Conservation (phyloP, 1,140 invertebrate genomes). For the Lordiphosa collinella region DNA sequence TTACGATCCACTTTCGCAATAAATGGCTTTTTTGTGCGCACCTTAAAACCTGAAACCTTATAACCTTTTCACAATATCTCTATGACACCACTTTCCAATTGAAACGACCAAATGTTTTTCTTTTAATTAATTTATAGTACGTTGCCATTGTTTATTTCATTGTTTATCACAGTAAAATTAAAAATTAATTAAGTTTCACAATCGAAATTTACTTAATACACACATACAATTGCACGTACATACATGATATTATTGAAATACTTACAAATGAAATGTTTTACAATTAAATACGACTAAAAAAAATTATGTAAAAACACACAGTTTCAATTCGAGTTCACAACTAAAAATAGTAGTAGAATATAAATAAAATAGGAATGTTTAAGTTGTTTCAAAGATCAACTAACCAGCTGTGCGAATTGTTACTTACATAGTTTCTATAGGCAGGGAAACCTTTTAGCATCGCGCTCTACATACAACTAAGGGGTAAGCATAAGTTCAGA, state of each 20-base stretch:
- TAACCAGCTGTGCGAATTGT: conserved; percentile 1
- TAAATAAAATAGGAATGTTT: conserved; percentile 63
- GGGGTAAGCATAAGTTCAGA: neutral
- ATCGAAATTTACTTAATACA: conserved; percentile 47
- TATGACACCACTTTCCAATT: neutral
- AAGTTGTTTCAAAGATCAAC: neutral
- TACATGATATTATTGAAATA: conserved; percentile 61
- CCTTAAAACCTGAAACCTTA: too few species aligned
- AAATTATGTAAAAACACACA: conserved; percentile 20
- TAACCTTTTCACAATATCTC: too few species aligned
- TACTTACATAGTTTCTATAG: neutral
- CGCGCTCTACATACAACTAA: conserved; percentile 9
- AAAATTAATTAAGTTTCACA: conserved; percentile 69
- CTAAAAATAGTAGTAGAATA: conserved; percentile 47
- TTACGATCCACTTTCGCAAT: too few species aligned
- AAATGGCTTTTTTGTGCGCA: too few species aligned
- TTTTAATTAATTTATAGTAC: conserved; percentile 6
- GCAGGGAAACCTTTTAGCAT: too few species aligned
- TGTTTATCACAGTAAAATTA: conserved; percentile 73
- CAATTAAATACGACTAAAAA: conserved; percentile 46
- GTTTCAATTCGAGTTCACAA: too few species aligned
- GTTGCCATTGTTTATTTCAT: conserved; percentile 42
- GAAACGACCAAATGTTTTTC: neutral
- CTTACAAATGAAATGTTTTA: conserved; percentile 33
- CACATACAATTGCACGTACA: conserved; percentile 31